Conservation (phyloP, 53 echinoderm and acorn worm species). For the Mesocentrotus franciscanus region DNA sequence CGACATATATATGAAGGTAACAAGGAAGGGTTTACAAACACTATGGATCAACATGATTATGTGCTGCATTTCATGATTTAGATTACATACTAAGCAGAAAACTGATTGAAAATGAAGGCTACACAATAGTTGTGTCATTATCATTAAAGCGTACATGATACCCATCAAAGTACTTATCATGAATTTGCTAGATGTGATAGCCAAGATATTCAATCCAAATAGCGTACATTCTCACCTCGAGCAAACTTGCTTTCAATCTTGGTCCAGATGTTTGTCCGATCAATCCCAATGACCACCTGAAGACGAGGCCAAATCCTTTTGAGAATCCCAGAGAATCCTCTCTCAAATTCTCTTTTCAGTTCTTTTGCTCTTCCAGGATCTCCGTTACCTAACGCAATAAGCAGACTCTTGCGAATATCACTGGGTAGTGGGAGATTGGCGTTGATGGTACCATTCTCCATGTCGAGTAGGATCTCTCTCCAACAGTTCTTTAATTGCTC, state of each 20-base stretch:
- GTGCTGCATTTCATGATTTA: no score
- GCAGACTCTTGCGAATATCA: slow-evolving; percentile 49
- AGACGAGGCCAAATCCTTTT: slow-evolving; percentile 79
- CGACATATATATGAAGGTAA: no score
- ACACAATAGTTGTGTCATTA: no score
- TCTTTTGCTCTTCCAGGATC: slow-evolving; percentile 66
- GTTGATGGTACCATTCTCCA: slow-evolving; percentile 64
- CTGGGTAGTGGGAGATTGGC: slow-evolving; percentile 48
- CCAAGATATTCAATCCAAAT: neutral
- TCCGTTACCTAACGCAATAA: neutral
- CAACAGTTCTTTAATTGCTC: slow-evolving; percentile 60
- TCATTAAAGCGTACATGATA: neutral
- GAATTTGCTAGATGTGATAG: neutral
- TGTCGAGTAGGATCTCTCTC: slow-evolving; percentile 64
- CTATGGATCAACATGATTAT: no score
- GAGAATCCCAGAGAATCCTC: slow-evolving; percentile 75
- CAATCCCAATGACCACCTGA: neutral
- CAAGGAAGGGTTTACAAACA: no score
- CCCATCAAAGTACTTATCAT: no score
- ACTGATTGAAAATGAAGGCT: no score
- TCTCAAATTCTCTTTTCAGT: slow-evolving; percentile 72
- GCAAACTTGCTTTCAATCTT: slow-evolving; percentile 14
- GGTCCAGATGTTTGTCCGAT: slow-evolving; percentile 33
- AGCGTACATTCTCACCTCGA: neutral
- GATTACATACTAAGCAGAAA: no score